Conservation (phyloP, 2,113 vertebrate species). For the Otocyon megalotis region DNA sequence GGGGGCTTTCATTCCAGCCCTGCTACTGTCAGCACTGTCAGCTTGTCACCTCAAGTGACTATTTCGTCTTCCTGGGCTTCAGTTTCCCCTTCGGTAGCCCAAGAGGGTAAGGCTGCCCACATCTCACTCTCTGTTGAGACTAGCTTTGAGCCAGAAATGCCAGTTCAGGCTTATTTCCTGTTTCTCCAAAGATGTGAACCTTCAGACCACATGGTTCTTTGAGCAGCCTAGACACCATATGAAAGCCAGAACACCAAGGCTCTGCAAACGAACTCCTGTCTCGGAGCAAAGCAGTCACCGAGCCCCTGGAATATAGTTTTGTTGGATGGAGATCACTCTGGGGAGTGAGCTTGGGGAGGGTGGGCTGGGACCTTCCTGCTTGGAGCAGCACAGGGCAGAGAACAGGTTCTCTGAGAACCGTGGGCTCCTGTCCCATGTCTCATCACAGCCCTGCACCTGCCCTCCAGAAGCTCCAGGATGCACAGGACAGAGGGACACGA, state of each 20-base stretch:
- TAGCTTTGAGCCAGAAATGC: not conserved
- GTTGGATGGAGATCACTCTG: not conserved
- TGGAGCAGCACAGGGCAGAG: too few relatives aligned
- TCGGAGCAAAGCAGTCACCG: not conserved
- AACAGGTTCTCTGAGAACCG: not conserved
- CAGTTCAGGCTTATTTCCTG: not conserved
- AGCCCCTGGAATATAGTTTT: not conserved
- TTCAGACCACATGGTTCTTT: not conserved
- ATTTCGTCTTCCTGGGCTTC: not conserved
- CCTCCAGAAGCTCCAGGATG: not conserved
- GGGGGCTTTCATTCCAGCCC: not conserved
- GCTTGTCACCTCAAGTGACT: not conserved
- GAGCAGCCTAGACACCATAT: not conserved
- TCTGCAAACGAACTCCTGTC: not conserved
- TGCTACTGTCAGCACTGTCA: not conserved
- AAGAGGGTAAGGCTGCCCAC: not conserved
- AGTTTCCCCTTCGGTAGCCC: not conserved
- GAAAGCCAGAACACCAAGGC: not conserved
- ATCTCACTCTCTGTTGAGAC: not conserved
- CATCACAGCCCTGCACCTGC: not conserved
- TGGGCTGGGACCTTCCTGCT: not conserved
- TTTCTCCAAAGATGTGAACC: not conserved
- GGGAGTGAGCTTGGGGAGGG: not conserved
- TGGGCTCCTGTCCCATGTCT: not conserved
- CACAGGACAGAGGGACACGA: not conserved